A percentile compares a stretch with the other conserved stretches of the same genome.
Evolutionary conservation across 2,797 vertebrate species (phyloP).

Genomic region (Sphenopsis melanotis): DNA sequence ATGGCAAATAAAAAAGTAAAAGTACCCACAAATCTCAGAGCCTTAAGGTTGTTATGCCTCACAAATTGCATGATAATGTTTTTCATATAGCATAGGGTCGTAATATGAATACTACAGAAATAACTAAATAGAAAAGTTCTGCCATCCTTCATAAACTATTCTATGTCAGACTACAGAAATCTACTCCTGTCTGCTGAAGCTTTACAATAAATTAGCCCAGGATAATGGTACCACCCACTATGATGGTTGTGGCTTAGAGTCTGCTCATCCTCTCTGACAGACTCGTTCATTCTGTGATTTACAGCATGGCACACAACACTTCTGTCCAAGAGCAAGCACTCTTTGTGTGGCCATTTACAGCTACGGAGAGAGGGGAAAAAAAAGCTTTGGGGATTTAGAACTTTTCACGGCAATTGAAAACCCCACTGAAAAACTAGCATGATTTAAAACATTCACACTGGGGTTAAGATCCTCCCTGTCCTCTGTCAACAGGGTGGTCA

Average conservation of each 20-base stretch:
- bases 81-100: background rate
- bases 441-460: background rate
- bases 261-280: slow-evolving; percentile 22
- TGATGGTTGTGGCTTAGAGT: background rate
- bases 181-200: background rate
- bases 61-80: background rate
- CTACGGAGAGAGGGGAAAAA: background rate
- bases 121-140: slow-evolving; percentile 30
- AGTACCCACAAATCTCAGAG: background rate
- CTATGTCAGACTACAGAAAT: slow-evolving; percentile 17
- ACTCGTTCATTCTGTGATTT: background rate
- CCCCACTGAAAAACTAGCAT: background rate
- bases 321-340: background rate
- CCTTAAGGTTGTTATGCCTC: background rate
- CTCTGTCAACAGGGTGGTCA: background rate
- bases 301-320: background rate
- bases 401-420: background rate
- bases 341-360: slow-evolving; percentile 19
- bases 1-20: background rate
- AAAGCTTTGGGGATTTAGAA: background rate
- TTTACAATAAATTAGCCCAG: slow-evolving; percentile 10
- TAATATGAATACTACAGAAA: background rate
- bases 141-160: slow-evolving; percentile 7
- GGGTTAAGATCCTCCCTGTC: background rate
- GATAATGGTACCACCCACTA: slow-evolving; percentile 28